Evolutionary conservation across 2,888 invertebrate genomes (phyloP), one percentile per base, ranked within the genome.

Genomic region (Acanthosepion lycidas): DNA sequence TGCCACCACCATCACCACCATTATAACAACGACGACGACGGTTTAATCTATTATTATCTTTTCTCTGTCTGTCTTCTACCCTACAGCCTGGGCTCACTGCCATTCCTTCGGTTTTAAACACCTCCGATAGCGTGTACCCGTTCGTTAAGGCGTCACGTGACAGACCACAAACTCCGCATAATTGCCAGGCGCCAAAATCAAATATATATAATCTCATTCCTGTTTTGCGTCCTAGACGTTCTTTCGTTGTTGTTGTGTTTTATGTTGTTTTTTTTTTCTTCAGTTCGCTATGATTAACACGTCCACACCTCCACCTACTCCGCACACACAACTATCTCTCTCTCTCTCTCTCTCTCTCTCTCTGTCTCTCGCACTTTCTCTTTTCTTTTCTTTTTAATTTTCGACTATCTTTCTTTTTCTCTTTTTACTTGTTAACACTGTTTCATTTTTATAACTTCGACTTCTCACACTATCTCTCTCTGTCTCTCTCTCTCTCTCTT

Each of bases 121-220:
- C n/a, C 78, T n/a, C 78, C n/a, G 78, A n/a, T n/a, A n/a, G 78
- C 78, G n/a, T 78, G n/a, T n/a, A n/a, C 78, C 78, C 78, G n/a
- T 78, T 78, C 78, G 78, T 78, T 78, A 78, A 33, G 78, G 15
- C 78, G n/a, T 78, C 78, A 78, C 78, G 78, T 78, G 78, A 78
- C 78, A 12, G 33, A 5, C n/a, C n/a, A 33, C 20, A n/a, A 78
- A 78, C n/a, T 20, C n/a, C 15, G 18, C 12, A n/a, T 78, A 78
- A 78, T 78, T 78, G 78, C 18, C n/a, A 33, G 78, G 78, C 78
- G 78, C 78, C 78, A 78, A 78, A 78, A n/a, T 78, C 78, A 78
- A 78, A 78, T 78, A n/a, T 78, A n/a, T 78, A 78, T 78, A 78
- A 78, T 78, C 78, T n/a, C 59, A 20, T 59, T 23, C 78, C 78